Evolutionary conservation across 1,140 invertebrate species (phyloP).

Genomic region (Sitophilus oryzae): DNA sequence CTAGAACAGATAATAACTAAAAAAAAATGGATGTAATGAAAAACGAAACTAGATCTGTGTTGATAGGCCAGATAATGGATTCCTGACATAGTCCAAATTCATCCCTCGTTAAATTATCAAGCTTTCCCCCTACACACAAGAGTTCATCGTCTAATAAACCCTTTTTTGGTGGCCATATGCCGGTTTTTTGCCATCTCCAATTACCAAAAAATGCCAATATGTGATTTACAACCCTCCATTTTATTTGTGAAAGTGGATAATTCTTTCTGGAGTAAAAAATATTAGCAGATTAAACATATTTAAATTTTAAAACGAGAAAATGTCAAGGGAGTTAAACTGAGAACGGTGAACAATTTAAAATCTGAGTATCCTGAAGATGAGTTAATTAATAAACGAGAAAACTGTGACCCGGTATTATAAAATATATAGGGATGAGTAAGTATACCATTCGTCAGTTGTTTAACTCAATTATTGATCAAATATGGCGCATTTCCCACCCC

Average conservation of each 20-base stretch:
- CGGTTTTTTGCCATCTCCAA: background rate
- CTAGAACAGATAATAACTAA: no score
- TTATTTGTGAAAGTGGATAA: no score
- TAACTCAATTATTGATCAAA: slow-evolving; percentile 48
- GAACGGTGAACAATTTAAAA: no score
- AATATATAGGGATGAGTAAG: slow-evolving; percentile 35
- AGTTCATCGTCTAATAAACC: background rate
- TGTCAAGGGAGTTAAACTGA: background rate
- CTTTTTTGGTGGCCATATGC: background rate
- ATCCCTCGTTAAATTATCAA: background rate
- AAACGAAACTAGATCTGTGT: no score
- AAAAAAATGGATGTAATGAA: no score
- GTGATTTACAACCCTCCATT: background rate
- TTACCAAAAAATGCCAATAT: background rate
- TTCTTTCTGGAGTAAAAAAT: no score
- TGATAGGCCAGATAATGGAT: background rate
- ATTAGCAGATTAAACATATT: background rate
- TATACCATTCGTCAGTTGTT: slow-evolving; percentile 44
- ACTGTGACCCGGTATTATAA: slow-evolving; percentile 26
- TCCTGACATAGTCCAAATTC: background rate
- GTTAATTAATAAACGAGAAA: slow-evolving; percentile 18
- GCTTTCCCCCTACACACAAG: background rate
- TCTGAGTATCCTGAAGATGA: no score
- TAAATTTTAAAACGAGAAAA: background rate
- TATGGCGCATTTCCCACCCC: slow-evolving; percentile 44